Conservation (phyloP, 2,113 vertebrate genomes). For the Poeciliopsis occidentalis region DNA sequence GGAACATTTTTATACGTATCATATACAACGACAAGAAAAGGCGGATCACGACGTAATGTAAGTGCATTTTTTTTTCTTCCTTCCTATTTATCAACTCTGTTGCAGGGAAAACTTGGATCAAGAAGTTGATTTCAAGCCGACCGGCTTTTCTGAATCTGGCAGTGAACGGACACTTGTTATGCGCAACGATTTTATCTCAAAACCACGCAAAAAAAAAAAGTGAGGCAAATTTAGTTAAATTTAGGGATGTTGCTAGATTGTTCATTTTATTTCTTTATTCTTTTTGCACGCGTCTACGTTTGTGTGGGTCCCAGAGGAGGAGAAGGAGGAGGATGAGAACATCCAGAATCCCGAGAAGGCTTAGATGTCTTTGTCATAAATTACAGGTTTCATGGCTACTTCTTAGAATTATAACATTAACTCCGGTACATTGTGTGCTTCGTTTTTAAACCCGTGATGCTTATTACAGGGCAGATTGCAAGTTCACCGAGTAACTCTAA, state of each 20-base stretch:
- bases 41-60: constrained; percentile 38
- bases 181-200: not conserved
- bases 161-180: constrained; percentile 44
- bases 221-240: not conserved
- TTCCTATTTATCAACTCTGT: not conserved
- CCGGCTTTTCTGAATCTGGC: constrained; percentile 4
- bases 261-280: not conserved
- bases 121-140: not conserved
- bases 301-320: constrained; percentile 34
- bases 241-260: constrained; percentile 7
- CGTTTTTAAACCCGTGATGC: not conserved
- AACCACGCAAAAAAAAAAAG: too few species aligned
- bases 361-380: constrained; percentile 50
- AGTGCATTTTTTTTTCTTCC: constrained; percentile 26
- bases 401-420: constrained; percentile 22
- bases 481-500: constrained; percentile 14
- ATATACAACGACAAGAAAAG: not conserved
- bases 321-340: constrained; percentile 35
- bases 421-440: not conserved
- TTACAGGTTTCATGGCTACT: constrained; percentile 41
- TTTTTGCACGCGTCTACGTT: constrained; percentile 23
- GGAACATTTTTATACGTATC: not conserved
- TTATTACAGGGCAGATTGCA: constrained; percentile 6
- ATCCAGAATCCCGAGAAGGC: constrained; percentile 36
- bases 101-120: not conserved